These are phyloP conservation scores for Drosophila littoralis DNA, from an alignment of 1,140 invertebrate genomes.

Conservation along the genomic window DNA sequence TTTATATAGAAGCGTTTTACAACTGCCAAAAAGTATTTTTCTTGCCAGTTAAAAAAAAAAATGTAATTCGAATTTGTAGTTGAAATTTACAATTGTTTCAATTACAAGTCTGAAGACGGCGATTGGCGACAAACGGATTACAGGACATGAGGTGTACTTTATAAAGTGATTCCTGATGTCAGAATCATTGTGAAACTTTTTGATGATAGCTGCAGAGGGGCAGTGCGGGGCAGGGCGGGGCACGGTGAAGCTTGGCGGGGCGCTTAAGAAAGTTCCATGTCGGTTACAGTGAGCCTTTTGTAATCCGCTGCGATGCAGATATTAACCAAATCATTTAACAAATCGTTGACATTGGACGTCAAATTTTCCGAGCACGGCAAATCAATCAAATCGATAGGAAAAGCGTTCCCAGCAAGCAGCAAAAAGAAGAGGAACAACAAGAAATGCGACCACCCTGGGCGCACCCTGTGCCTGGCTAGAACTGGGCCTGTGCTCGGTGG, in stretches of 20 bases:
- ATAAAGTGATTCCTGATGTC: background rate
- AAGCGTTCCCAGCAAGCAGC: constrained; percentile 11
- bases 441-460: constrained; percentile 38
- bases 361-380: constrained; percentile 24
- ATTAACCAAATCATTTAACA: constrained; percentile 45
- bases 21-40: no score
- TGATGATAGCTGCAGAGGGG: background rate
- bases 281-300: constrained; percentile 24
- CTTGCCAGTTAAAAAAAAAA: background rate
- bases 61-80: background rate
- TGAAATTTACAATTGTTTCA: constrained; percentile 6
- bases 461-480: constrained; percentile 31
- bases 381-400: constrained; percentile 48
- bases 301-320: constrained; percentile 30
- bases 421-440: background rate
- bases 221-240: background rate
- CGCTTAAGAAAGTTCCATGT: constrained; percentile 28
- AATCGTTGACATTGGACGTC: constrained; percentile 36
- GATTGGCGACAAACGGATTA: constrained; percentile 25
- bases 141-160: constrained; percentile 5
- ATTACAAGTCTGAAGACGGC: background rate
- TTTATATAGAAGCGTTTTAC: no score
- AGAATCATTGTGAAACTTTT: background rate
- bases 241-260: background rate
- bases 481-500: constrained; percentile 1